Evolutionary conservation across 1,140 invertebrate genomes (phyloP), one percentile per base, ranked within the genome.

Genomic region (Drosophila auraria): DNA sequence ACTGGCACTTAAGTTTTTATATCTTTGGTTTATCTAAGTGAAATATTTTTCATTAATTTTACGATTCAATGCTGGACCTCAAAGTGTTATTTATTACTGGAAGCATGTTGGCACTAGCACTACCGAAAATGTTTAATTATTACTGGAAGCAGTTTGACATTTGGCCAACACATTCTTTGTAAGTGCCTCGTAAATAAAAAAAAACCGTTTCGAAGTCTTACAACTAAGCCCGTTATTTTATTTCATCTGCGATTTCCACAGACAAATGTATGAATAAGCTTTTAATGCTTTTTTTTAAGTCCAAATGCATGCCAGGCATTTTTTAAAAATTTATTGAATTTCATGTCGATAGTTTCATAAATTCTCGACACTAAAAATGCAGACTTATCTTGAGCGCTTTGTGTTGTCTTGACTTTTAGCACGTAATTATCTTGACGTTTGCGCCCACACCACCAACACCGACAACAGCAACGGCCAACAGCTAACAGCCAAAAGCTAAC

Each of bases 361-460:
- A 78, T 60, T 77, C 71, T 30, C 25, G 47, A 42, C 68, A 49
- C 66, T 27, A 57, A 71, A 69, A 71, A 65, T 71, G 50, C 64
- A 60, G 65, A 49, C 50, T 81, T 81, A 87, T 87, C 83, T 89
- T 23, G 70, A 72, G 81, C 73, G 78, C 65, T 83, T 89, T 81
- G 83, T 61, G 62, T 81, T 80, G 64, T 81, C 69, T 78, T 81
- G 84, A 84, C 78, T 84, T 82, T 89, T 82, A 89, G 70, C 86
- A 72, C 78, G 59, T 89, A 81, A 78, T 82, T 89, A 89, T 89
- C 86, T 72, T 80, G 62, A 82, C 81, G 72, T 59, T 50, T 74
- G 63, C 86, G 74, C 84, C 84, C 68, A 89, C 84, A 66, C 47
- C 45, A 59, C 12, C 44, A 62, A 23, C 53, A 57, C 17, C 68